These are phyloP conservation scores for Aythya baeri DNA, from an alignment of 2,113 vertebrate species.

Conservation along the genomic window DNA sequence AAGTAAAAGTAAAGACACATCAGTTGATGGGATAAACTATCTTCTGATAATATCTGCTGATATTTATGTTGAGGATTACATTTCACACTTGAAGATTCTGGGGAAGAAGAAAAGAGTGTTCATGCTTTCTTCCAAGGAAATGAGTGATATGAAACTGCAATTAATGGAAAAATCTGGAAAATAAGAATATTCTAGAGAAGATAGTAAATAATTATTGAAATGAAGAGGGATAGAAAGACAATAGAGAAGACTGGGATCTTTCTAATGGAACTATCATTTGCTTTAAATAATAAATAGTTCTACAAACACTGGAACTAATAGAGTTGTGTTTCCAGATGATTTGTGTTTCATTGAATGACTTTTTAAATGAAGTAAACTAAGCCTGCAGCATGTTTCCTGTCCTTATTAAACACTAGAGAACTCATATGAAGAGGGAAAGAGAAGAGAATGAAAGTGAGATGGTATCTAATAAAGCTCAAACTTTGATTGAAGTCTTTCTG, in stretches of 20 bases:
- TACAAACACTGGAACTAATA: constrained; percentile 40
- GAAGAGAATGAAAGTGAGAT: constrained; percentile 2
- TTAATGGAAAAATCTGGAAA: background rate
- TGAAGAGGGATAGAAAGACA: background rate
- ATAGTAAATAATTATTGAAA: background rate
- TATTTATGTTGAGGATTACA: background rate
- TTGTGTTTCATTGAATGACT: constrained; percentile 24
- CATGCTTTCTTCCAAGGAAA: background rate
- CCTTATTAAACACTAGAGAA: constrained; percentile 55
- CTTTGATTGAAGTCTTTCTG: constrained; percentile 37
- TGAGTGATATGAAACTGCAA: background rate
- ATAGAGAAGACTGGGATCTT: background rate
- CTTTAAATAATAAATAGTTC: constrained; percentile 61
- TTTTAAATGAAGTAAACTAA: constrained; percentile 58
- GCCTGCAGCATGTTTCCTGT: constrained; percentile 31
- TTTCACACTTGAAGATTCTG: background rate
- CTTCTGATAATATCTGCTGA: background rate
- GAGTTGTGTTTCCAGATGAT: constrained; percentile 35
- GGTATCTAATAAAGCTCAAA: constrained; percentile 23
- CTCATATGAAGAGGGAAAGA: background rate
- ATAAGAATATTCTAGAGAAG: background rate
- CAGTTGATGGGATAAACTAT: background rate
- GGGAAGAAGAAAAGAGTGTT: background rate
- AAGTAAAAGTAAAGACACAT: background rate
- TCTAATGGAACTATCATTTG: background rate